Evolutionary conservation across 2,113 vertebrate genomes (phyloP).

Genomic region (Ornithorhynchus anatinus): DNA sequence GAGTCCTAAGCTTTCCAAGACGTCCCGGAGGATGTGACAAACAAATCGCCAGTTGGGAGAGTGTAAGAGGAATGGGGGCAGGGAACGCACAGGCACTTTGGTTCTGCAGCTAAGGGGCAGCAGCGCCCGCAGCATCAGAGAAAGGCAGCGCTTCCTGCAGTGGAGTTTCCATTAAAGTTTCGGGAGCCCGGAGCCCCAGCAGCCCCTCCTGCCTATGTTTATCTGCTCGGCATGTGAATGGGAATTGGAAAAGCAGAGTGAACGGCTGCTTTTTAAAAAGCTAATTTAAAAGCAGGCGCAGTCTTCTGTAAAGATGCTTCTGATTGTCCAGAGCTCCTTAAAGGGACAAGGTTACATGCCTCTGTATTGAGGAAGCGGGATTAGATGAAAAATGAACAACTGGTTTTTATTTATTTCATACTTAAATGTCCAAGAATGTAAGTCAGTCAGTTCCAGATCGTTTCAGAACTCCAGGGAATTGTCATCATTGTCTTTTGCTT

Average conservation of each 20-base stretch:
- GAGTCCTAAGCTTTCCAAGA: too few relatives aligned
- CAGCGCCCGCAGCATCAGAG: too few relatives aligned
- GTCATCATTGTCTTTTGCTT: slow-evolving; percentile 40
- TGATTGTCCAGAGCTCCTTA: slow-evolving; percentile 60
- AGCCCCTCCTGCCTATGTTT: slow-evolving; percentile 39
- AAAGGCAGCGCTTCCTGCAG: slow-evolving; percentile 6
- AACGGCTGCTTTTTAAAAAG: slow-evolving; percentile 59
- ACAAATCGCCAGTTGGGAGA: not conserved
- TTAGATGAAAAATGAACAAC: slow-evolving; percentile 60
- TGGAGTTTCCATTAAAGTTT: slow-evolving; percentile 41
- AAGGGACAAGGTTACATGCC: slow-evolving; percentile 63
- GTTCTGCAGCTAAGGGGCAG: not conserved
- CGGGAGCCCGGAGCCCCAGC: not conserved
- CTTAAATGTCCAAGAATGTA: slow-evolving; percentile 45
- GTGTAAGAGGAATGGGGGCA: not conserved
- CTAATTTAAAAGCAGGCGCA: slow-evolving; percentile 65
- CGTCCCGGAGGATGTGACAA: not conserved
- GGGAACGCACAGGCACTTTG: not conserved
- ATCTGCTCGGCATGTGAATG: slow-evolving; percentile 50
- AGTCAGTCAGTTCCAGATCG: slow-evolving; percentile 45
- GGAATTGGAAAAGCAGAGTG: slow-evolving; percentile 56
- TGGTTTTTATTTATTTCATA: slow-evolving; percentile 58
- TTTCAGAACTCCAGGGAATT: slow-evolving; percentile 39
- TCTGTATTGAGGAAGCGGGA: slow-evolving; percentile 62
- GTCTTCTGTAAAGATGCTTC: slow-evolving; percentile 67